A percentile compares a stretch with the other conserved stretches of the same genome.
Evolutionary conservation across 2,888 invertebrate species (phyloP).

Genomic region (Ceriagrion tenellum): DNA sequence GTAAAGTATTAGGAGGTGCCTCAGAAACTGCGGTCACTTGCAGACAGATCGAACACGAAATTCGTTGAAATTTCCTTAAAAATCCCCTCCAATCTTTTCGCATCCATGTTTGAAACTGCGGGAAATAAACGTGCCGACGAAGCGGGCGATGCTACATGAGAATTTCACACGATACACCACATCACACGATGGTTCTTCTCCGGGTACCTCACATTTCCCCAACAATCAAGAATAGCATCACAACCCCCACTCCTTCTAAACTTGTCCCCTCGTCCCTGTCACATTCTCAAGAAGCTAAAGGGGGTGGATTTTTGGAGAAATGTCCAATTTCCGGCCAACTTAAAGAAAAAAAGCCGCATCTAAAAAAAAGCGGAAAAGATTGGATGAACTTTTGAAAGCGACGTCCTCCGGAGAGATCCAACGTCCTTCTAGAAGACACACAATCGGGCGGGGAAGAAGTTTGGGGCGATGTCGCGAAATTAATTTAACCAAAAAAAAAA

Average conservation of each 20-base stretch:
- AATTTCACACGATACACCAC: neutral
- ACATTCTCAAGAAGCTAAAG: neutral
- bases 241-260: neutral
- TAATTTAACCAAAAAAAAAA: neutral
- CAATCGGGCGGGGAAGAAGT: neutral
- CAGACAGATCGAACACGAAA: too few species aligned
- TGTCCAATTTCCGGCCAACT: neutral
- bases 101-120: neutral
- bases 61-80: neutral
- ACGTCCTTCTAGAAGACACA: neutral
- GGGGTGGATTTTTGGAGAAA: neutral
- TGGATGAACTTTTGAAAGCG: neutral
- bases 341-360: neutral
- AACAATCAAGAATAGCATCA: neutral
- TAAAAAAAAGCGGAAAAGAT: neutral
- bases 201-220: neutral
- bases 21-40: too few species aligned
- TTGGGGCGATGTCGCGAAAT: neutral
- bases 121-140: neutral
- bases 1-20: too few species aligned
- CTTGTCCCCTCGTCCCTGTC: neutral
- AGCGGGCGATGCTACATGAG: neutral
- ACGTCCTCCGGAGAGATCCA: neutral
- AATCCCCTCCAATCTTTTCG: neutral
- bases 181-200: neutral